Conservation (phyloP, 2,113 vertebrate genomes). For the Psettodes erumei region DNA sequence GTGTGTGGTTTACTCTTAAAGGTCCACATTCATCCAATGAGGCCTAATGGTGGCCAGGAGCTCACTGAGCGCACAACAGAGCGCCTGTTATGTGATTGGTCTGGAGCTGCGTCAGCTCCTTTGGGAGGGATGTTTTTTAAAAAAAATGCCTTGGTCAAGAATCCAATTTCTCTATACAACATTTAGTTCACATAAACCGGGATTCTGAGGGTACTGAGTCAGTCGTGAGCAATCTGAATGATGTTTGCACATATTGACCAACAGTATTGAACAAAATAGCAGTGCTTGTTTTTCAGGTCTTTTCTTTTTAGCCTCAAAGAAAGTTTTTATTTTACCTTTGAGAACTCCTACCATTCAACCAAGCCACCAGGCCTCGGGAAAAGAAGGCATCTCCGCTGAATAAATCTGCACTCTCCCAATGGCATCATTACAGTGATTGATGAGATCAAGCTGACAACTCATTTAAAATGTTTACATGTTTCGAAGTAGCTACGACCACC, state of each 20-base stretch:
- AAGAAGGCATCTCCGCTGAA: background rate
- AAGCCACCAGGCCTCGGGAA: background rate
- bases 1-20: conserved; percentile 72
- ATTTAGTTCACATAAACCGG: conserved; percentile 35
- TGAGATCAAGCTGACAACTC: conserved; percentile 24
- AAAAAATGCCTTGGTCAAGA: conserved; percentile 52
- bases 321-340: conserved; percentile 3
- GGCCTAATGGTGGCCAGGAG: conserved; percentile 70
- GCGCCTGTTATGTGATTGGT: conserved; percentile 73
- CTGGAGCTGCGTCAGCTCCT: conserved; percentile 76
- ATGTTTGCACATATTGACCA: background rate
- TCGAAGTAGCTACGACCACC: conserved; percentile 10
- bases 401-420: background rate
- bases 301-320: background rate
- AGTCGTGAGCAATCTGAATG: conserved; percentile 30
- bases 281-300: conserved; percentile 9
- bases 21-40: conserved; percentile 79
- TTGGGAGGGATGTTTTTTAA: conserved; percentile 62
- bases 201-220: conserved; percentile 40
- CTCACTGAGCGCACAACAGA: conserved; percentile 75
- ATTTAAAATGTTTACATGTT: conserved; percentile 19
- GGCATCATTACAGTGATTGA: conserved; percentile 22
- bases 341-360: background rate
- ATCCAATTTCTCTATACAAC: conserved; percentile 63
- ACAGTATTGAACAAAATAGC: background rate